Evolutionary conservation across 2,797 vertebrate genomes (phyloP).

Genomic region (Sebastes variabilis): DNA sequence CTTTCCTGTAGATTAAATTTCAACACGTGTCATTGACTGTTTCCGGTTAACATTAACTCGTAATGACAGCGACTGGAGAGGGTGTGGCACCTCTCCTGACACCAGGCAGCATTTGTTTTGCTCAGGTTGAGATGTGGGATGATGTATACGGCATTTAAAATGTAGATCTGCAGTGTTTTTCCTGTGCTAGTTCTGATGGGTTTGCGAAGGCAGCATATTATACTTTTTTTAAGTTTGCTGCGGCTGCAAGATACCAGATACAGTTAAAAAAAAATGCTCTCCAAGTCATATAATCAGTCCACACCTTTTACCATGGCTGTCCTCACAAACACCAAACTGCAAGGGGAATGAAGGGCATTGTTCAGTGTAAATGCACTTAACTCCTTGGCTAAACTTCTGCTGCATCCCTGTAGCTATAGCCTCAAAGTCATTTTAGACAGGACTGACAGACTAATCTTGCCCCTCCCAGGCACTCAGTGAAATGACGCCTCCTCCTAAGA

Average conservation of each 20-base stretch:
- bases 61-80: background rate
- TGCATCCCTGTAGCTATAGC: conserved; percentile 60
- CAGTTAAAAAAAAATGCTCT: background rate
- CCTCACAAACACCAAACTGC: conserved; percentile 45
- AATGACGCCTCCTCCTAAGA: conserved; percentile 73
- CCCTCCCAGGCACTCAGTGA: conserved; percentile 73
- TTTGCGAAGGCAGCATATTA: conserved; percentile 4
- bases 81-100: background rate
- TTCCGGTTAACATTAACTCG: background rate
- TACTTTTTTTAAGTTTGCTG: background rate
- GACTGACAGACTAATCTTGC: conserved; percentile 73
- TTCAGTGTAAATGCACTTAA: conserved; percentile 66
- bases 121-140: background rate
- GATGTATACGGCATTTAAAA: background rate
- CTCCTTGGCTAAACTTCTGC: conserved; percentile 65
- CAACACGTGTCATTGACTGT: background rate
- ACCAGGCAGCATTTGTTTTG: background rate
- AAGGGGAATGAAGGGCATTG: conserved; percentile 66
- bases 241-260: background rate
- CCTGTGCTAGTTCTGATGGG: background rate
- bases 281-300: conserved; percentile 29
- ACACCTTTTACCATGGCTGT: conserved; percentile 25
- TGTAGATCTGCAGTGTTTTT: background rate
- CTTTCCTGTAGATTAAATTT: background rate
- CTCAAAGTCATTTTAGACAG: conserved; percentile 76